Evolutionary conservation across 2,113 vertebrate genomes (phyloP).

Genomic region (Picathartes gymnocephalus): DNA sequence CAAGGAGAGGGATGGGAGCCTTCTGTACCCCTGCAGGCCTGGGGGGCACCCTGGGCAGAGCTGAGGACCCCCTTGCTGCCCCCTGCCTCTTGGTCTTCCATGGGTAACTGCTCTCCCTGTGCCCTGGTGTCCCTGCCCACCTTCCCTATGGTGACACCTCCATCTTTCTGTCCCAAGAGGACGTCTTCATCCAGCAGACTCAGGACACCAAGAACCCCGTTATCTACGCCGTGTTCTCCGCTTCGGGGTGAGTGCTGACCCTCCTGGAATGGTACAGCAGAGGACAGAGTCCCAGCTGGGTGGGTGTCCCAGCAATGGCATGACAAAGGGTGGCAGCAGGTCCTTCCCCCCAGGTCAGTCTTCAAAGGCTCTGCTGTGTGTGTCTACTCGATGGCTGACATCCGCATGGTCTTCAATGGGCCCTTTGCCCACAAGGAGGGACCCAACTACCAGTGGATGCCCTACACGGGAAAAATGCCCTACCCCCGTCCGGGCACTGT

Average conservation of each 20-base stretch:
- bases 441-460: slow-evolving; percentile 98
- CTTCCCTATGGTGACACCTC: background rate
- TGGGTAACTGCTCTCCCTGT: background rate
- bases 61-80: background rate
- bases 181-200: slow-evolving; percentile 95
- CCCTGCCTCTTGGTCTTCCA: background rate
- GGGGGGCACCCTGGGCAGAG: background rate
- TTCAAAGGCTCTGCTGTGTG: slow-evolving; percentile 97
- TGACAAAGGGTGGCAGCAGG: background rate
- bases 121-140: background rate
- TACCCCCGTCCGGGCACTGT: slow-evolving; percentile 96
- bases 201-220: slow-evolving; percentile 96
- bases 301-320: rapidly evolving
- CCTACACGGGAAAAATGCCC: slow-evolving; percentile 95
- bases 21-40: background rate
- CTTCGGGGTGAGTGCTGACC: slow-evolving; percentile 85
- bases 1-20: rapidly evolving
- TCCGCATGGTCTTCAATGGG: slow-evolving; percentile 97
- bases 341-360: slow-evolving; percentile 79
- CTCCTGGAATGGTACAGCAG: rapidly evolving
- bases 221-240: slow-evolving; percentile 95
- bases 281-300: too few relatives aligned
- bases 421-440: slow-evolving; percentile 98
- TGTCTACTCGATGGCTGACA: slow-evolving; percentile 98
- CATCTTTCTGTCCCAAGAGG: slow-evolving; percentile 79